Percentiles rank a stretch among this genome's conserved stretches.
These are phyloP conservation scores for Anadara kagoshimensis DNA, from an alignment of 1,140 invertebrate genomes.

Conservation along the genomic window DNA sequence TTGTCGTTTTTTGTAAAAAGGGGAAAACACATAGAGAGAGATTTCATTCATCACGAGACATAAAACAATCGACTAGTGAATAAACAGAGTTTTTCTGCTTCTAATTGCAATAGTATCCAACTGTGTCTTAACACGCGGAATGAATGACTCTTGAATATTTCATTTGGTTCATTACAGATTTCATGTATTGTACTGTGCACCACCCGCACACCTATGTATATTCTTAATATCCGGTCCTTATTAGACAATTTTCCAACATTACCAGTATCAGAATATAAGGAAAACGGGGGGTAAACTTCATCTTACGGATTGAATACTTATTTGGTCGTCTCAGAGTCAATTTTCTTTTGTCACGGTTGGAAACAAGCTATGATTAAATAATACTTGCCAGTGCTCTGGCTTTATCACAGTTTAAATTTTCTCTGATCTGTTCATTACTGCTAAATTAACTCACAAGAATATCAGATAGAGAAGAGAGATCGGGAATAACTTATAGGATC, in stretches of 20 bases:
- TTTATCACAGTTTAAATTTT: no score
- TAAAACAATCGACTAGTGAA: not conserved
- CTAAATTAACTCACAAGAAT: no score
- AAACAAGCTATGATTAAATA: no score
- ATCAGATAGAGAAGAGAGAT: no score
- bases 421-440: no score
- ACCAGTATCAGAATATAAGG: not conserved
- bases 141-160: constrained; percentile 28
- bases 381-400: no score
- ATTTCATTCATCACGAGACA: not conserved
- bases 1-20: not conserved
- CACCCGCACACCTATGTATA: constrained; percentile 17
- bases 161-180: constrained; percentile 24
- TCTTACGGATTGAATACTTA: no score
- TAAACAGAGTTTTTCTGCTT: not conserved
- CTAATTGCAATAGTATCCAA: constrained; percentile 18
- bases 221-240: constrained; percentile 15
- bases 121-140: constrained; percentile 15
- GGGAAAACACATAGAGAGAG: not conserved
- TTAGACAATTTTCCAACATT: not conserved
- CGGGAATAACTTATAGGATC: no score
- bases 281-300: constrained; percentile 4
- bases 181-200: not conserved
- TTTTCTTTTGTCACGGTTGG: no score
- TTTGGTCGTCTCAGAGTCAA: no score